A percentile compares a stretch with the other conserved stretches of the same genome.
These are phyloP conservation scores for Oxycera nigricornis DNA, from an alignment of 2,888 invertebrate genomes.

Conservation along the genomic window DNA sequence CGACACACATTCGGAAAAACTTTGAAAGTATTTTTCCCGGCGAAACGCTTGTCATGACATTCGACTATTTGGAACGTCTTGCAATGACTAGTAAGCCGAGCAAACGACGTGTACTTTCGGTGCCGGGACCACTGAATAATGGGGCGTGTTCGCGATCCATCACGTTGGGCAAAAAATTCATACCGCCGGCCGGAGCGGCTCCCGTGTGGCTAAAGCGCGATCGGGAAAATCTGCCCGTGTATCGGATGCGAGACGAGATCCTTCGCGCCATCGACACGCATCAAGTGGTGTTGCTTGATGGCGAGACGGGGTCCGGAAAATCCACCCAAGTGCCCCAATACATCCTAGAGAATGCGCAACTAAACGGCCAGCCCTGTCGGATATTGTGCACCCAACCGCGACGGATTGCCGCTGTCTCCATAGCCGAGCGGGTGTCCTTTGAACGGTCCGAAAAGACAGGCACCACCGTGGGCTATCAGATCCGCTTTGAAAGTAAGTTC, in stretches of 20 bases:
- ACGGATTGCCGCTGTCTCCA: constrained; percentile 86
- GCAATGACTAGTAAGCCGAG: not conserved
- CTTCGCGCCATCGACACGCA: constrained; percentile 71
- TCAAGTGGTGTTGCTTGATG: constrained; percentile 73
- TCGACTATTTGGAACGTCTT: not conserved
- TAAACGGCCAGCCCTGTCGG: constrained; percentile 71
- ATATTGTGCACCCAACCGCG: constrained; percentile 95
- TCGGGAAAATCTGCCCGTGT: constrained; percentile 75
- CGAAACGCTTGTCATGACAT: not conserved
- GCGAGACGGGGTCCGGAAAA: constrained; percentile 93
- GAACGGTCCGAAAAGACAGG: constrained; percentile 76
- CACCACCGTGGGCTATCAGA: constrained; percentile 85
- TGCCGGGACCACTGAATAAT: not conserved
- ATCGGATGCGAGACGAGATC: constrained; percentile 70
- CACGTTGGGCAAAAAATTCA: not conserved
- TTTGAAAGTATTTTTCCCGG: not conserved
- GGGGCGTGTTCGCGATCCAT: not conserved
- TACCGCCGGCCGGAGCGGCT: constrained; percentile 2
- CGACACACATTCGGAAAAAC: constrained; percentile 62
- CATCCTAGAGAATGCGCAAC: constrained; percentile 78
- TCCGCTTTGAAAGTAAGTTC: constrained; percentile 77
- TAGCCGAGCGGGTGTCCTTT: constrained; percentile 81
- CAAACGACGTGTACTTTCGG: not conserved
- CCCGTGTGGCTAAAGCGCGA: constrained; percentile 51
- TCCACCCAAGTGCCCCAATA: constrained; percentile 96